A percentile compares a stretch with the other conserved stretches of the same genome.
Evolutionary conservation across 2,113 vertebrate species (phyloP).

Genomic region (Passer montanus): DNA sequence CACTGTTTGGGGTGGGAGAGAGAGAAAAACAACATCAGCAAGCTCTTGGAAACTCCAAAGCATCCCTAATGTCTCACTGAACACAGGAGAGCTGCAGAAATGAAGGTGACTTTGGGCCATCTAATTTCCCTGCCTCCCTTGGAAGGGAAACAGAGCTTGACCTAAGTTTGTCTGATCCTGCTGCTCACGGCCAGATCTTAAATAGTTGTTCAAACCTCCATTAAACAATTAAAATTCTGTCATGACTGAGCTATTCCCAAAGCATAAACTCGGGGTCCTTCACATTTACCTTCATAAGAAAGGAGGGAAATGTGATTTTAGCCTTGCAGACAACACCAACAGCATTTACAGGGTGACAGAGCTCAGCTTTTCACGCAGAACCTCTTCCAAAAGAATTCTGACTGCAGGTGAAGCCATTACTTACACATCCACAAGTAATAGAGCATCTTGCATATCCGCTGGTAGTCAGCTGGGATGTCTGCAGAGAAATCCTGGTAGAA

Average conservation of each 20-base stretch:
- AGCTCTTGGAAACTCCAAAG: background rate
- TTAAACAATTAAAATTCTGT: background rate
- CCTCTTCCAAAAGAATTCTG: background rate
- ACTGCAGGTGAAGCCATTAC: conserved; percentile 30
- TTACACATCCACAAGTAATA: conserved; percentile 99
- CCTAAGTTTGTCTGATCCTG: background rate
- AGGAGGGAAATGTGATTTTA: background rate
- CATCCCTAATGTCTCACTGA: background rate
- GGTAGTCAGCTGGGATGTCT: conserved; percentile 94
- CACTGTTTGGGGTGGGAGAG: conserved; percentile 73
- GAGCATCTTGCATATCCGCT: conserved; percentile 92
- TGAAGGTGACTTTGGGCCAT: background rate
- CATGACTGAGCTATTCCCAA: background rate
- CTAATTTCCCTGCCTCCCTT: background rate
- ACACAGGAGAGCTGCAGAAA: background rate
- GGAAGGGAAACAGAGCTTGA: background rate
- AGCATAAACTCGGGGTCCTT: background rate
- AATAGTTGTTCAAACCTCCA: background rate
- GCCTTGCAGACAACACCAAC: background rate
- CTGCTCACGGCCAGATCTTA: background rate
- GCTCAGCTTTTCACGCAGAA: background rate
- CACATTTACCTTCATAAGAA: background rate
- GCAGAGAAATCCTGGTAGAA: conserved; percentile 95
- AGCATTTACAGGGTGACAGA: background rate
- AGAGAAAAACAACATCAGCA: background rate